Conservation (phyloP, 2,113 vertebrate species). For the Antennarius striatus region DNA sequence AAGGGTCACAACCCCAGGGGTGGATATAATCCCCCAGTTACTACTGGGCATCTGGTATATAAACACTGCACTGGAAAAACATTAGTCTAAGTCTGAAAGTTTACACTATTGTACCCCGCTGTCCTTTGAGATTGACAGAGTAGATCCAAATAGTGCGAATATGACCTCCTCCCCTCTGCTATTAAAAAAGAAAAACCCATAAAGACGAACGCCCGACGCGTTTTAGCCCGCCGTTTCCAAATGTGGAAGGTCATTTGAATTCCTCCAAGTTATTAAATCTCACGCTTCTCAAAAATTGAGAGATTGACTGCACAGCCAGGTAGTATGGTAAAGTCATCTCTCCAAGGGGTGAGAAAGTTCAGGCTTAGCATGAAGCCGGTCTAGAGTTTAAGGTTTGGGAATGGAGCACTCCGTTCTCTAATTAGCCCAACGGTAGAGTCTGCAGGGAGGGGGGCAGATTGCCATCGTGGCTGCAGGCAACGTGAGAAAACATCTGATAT, state of each 20-base stretch:
- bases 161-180: constrained; percentile 1
- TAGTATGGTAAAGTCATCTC: constrained; percentile 66
- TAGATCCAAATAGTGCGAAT: constrained; percentile 22
- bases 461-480: constrained; percentile 53
- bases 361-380: constrained; percentile 51
- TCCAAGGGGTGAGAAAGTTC: constrained; percentile 58
- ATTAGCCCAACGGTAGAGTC: constrained; percentile 52
- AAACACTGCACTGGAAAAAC: constrained; percentile 72
- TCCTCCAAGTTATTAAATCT: constrained; percentile 51
- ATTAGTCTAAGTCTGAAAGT: constrained; percentile 67
- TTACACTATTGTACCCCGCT: constrained; percentile 52
- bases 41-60: constrained; percentile 70
- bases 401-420: constrained; percentile 43
- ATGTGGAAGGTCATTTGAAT: constrained; percentile 33
- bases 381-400: constrained; percentile 53
- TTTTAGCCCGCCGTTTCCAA: constrained; percentile 17
- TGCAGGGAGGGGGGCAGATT: constrained; percentile 55
- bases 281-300: constrained; percentile 43
- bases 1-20: constrained; percentile 65
- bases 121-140: constrained; percentile 39
- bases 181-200: neutral
- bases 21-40: constrained; percentile 65
- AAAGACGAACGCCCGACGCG: neutral
- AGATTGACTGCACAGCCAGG: constrained; percentile 34
- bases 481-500: constrained; percentile 60